Conservation (phyloP, 2,113 vertebrate genomes). For the Vulpes lagopus region DNA sequence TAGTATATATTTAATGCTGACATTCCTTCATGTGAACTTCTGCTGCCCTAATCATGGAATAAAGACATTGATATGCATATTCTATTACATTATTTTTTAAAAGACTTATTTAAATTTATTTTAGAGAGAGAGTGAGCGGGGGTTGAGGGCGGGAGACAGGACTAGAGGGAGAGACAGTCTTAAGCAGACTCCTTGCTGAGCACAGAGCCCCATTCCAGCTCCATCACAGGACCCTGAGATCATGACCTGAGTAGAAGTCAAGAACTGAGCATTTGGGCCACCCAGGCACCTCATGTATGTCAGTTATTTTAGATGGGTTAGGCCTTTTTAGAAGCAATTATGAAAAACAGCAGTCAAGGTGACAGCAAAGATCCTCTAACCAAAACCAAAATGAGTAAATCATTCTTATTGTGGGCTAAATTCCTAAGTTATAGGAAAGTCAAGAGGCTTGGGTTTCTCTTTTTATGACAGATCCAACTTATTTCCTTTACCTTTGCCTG, state of each 20-base stretch:
- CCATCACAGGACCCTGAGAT: not conserved
- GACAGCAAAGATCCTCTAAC: not conserved
- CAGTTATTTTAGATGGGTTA: not conserved
- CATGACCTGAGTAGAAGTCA: not conserved
- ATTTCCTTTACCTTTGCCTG: not conserved
- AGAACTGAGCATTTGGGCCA: not conserved
- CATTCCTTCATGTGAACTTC: not conserved
- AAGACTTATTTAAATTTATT: not conserved
- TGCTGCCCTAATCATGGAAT: not conserved
- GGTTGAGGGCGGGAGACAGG: not conserved
- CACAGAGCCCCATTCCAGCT: not conserved
- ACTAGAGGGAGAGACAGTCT: not conserved
- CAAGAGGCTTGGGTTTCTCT: not conserved
- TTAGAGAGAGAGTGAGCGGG: not conserved
- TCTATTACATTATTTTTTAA: not conserved
- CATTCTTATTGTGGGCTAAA: not conserved
- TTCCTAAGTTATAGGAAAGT: not conserved
- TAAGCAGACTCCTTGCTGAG: not conserved
- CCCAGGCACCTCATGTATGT: not conserved
- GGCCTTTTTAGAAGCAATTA: conserved; percentile 25
- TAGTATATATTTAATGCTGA: not conserved
- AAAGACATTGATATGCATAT: not conserved
- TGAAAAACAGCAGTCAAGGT: not conserved
- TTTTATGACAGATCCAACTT: not conserved
- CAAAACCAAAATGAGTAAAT: not conserved